Evolutionary conservation across 2,113 vertebrate species (phyloP).

Genomic region (Alosa alosa): DNA sequence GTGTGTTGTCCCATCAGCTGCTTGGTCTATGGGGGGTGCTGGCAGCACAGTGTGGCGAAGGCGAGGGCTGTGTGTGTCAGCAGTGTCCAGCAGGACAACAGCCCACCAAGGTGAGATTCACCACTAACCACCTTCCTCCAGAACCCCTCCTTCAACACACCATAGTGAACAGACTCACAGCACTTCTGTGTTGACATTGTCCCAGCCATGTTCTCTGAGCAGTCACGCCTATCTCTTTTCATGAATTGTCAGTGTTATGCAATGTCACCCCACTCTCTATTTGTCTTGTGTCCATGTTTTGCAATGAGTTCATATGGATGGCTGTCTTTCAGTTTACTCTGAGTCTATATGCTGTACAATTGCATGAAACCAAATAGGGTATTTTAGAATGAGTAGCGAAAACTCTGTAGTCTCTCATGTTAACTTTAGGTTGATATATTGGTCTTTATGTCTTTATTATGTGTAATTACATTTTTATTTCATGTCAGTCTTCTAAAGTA

Average conservation of each 20-base stretch:
- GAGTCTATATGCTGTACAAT: no score
- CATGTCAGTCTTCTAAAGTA: neutral
- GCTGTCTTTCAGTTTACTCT: no score
- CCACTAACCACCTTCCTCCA: neutral
- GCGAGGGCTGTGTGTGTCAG: conserved; percentile 63
- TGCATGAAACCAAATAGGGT: neutral
- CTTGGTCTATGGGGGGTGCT: conserved; percentile 54
- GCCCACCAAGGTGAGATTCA: conserved; percentile 76
- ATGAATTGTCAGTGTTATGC: neutral
- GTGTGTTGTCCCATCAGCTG: conserved; percentile 47
- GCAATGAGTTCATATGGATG: no score
- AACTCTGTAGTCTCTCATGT: neutral
- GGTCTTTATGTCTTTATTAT: neutral
- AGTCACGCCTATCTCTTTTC: neutral
- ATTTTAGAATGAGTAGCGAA: neutral
- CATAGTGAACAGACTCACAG: neutral
- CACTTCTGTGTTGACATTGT: neutral
- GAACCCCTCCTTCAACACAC: neutral
- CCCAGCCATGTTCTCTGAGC: neutral
- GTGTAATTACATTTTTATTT: neutral
- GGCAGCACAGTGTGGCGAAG: conserved; percentile 62
- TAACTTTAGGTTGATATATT: neutral
- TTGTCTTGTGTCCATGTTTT: neutral
- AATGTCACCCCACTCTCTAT: neutral
- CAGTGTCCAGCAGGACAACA: conserved; percentile 81